Conservation (phyloP, 2,888 invertebrate species). For the Bellardia bayeri region DNA sequence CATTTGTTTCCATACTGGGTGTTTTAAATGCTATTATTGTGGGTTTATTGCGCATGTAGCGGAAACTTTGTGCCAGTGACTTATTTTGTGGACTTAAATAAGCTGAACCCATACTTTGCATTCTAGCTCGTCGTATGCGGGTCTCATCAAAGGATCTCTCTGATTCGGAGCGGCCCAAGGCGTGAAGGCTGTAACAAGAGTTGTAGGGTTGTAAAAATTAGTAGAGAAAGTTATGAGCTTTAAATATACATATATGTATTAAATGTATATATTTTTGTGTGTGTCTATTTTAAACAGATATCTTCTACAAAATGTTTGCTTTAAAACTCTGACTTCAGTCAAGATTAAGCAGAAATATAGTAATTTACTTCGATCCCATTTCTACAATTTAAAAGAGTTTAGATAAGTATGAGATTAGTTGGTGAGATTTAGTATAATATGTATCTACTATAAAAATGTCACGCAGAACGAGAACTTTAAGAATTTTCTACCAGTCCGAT, state of each 20-base stretch:
- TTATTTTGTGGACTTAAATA: constrained; percentile 91
- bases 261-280: too few species aligned
- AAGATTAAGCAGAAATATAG: too few species aligned
- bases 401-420: too few species aligned
- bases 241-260: neutral
- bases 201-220: neutral
- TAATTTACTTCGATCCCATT: too few species aligned
- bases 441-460: too few species aligned
- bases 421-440: too few species aligned
- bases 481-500: too few species aligned
- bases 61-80: constrained; percentile 92
- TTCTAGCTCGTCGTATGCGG: constrained; percentile 87
- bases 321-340: too few species aligned
- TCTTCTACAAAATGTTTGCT: too few species aligned
- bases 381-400: too few species aligned
- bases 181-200: constrained; percentile 75
- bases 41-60: constrained; percentile 95
- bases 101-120: constrained; percentile 88
- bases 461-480: too few species aligned
- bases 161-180: constrained; percentile 89
- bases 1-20: constrained; percentile 90
- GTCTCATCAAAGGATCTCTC: constrained; percentile 90
- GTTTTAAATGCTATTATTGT: constrained; percentile 95
- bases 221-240: neutral
- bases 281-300: too few species aligned